phyloP scores from a whole-genome alignment of 2,888 invertebrate species.

The Cotesia congregata region DNA sequence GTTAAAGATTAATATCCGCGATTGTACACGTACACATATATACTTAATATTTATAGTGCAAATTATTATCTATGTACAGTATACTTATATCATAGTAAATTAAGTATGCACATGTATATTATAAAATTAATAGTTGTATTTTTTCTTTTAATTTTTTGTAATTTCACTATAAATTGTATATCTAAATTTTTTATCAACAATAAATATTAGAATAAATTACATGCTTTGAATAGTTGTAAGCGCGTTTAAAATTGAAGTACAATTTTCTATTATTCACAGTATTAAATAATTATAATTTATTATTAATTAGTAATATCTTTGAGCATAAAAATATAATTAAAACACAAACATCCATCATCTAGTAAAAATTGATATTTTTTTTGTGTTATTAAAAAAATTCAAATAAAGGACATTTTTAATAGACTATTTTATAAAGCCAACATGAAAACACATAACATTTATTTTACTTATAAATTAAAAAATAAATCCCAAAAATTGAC shows the following conservation, averaged over 20 bases:
- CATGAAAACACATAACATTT: too few species aligned
- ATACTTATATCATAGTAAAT: too few species aligned
- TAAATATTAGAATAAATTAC: background rate
- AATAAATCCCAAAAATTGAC: too few species aligned
- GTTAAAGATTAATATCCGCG: too few species aligned
- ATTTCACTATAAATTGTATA: background rate
- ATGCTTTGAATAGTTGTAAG: background rate
- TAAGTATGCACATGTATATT: background rate
- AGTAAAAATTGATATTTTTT: too few species aligned
- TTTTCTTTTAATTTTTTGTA: background rate
- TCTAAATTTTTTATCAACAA: background rate
- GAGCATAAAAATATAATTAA: constrained; percentile 2
- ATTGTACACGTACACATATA: too few species aligned
- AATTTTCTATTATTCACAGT: background rate
- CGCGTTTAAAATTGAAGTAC: background rate
- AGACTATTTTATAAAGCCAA: too few species aligned
- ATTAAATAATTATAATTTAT: background rate
- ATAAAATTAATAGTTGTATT: background rate
- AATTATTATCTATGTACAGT: too few species aligned
- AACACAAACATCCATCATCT: constrained; percentile 12
- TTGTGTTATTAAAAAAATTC: too few species aligned
- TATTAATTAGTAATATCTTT: background rate
- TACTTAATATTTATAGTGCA: too few species aligned
- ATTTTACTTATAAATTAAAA: too few species aligned
- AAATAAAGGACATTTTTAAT: too few species aligned